Base-by-base conservation (phyloP, 1,140 invertebrate species). In the Cydia amplana region DNA sequence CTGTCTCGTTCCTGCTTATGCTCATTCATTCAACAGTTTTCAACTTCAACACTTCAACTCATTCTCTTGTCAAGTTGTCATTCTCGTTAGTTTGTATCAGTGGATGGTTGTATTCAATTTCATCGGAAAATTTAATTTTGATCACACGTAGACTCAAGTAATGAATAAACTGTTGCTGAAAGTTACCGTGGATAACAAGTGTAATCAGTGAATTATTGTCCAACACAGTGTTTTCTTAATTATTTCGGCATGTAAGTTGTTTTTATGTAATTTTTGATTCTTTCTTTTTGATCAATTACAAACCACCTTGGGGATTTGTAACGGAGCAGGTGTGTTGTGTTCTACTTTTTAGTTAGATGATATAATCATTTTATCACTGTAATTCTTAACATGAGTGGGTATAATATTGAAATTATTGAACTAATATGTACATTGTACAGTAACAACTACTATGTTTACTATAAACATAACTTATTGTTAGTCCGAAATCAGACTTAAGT, bases 221-320 rank as follows among this genome's bases (percentile, higher is more conserved):
- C 5, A 65, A 67, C 7, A 70, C 7, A 70, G 65, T 36, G 28
- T 18, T 40, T n/a, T 18, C 4, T 40, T n/a, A 36, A 18, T n/a
- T 70, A 70, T 67, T 36, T 7, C 23, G 23, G 64, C 65, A 36
- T 70, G 65, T 70, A 36, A 36, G 65, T 70, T 16, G 65, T 43
- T 43, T 36, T 70, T 18, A 32, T 36, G 12, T 36, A 40, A 67
- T 32, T 70, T 70, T 36, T 32, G 64, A 20, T 70, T 70, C 55
- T 70, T 70, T 40, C 28, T 70, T 67, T 70, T 70, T 70, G 65
- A 40, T 40, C 43, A 70, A 70, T 70, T 70, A 70, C 36, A 20
- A 36, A 60, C 36, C 32, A 28, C 65, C 65, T 70, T 70, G 65
- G 32, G 32, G n/a, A 40, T 70, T 70, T 36, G 65, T 70, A 70